Evolutionary conservation across 1,140 invertebrate species (phyloP).

Genomic region (Pogonognathellus flavescens): DNA sequence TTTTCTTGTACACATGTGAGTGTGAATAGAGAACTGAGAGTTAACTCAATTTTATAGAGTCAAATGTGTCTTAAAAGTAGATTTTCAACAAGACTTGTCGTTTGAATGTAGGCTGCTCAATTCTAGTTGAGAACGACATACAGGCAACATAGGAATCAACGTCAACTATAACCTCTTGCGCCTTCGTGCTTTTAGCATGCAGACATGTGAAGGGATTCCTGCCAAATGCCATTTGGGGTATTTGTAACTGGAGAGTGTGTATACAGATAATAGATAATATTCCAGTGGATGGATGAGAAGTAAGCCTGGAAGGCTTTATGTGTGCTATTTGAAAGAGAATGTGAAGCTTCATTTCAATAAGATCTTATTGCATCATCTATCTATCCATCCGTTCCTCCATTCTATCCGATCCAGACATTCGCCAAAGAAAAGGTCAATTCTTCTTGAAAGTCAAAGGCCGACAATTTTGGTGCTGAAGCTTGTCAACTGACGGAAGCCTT

Average conservation of each 20-base stretch:
- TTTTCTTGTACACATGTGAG: background rate
- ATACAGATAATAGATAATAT: background rate
- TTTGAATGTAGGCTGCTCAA: background rate
- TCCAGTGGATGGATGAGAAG: background rate
- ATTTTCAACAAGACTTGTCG: conserved; percentile 19
- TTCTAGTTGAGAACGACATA: conserved; percentile 15
- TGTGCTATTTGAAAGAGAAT: conserved; percentile 9
- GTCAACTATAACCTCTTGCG: conserved; percentile 26
- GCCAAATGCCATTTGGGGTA: conserved; percentile 3
- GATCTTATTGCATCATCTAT: background rate
- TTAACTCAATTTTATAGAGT: conserved; percentile 29
- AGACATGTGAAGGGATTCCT: background rate
- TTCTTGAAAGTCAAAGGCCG: conserved; percentile 36
- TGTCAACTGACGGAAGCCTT: background rate
- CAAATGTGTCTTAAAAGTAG: conserved; percentile 29
- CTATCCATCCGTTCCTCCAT: conserved; percentile 3
- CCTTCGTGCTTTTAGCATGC: background rate
- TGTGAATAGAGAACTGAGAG: conserved; percentile 7
- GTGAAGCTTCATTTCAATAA: conserved; percentile 21
- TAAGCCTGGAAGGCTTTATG: background rate
- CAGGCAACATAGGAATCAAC: conserved; percentile 14
- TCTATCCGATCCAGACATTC: background rate
- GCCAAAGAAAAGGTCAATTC: conserved; percentile 35
- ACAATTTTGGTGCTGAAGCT: conserved; percentile 11
- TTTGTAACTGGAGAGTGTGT: too few species aligned